A percentile compares a stretch with the other conserved stretches of the same genome.
Evolutionary conservation across 53 echinoderm and acorn worm genomes (phyloP).

Genomic region (Holothuria scabra): DNA sequence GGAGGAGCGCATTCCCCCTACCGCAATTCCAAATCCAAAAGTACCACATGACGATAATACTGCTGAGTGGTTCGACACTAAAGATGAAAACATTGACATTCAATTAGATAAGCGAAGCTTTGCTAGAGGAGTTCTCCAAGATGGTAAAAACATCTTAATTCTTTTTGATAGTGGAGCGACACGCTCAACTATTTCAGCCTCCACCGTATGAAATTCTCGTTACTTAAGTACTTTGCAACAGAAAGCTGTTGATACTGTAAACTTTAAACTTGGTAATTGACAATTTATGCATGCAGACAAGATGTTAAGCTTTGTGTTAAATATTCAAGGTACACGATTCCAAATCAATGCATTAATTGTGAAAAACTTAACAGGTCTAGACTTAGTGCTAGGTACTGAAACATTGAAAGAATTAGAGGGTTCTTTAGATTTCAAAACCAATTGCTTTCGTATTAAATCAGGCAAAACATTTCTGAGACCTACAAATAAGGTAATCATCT

Average conservation of each 20-base stretch:
- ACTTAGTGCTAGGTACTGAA: constrained; percentile 39
- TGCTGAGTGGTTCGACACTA: no score
- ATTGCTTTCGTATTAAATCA: background rate
- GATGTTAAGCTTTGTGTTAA: background rate
- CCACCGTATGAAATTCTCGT: constrained; percentile 13
- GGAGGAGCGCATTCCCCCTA: background rate
- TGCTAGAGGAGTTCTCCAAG: constrained; percentile 29
- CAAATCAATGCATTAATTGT: background rate
- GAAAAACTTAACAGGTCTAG: constrained; percentile 14
- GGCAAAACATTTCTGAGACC: background rate
- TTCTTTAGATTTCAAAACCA: constrained; percentile 16
- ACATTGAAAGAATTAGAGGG: constrained; percentile 38
- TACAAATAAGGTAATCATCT: background rate
- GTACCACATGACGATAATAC: no score
- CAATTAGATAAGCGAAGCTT: constrained; percentile 9
- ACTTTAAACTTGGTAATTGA: constrained; percentile 32
- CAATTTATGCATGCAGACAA: background rate
- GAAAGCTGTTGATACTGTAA: background rate
- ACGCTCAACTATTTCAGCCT: constrained; percentile 1
- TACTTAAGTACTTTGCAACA: background rate
- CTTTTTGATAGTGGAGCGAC: constrained; percentile 52
- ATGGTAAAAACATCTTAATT: constrained; percentile 27
- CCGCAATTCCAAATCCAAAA: background rate
- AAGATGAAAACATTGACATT: no score
- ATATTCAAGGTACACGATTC: no score